Conservation (phyloP, 2,888 invertebrate species). For the Thecocarcelia acutangulata region DNA sequence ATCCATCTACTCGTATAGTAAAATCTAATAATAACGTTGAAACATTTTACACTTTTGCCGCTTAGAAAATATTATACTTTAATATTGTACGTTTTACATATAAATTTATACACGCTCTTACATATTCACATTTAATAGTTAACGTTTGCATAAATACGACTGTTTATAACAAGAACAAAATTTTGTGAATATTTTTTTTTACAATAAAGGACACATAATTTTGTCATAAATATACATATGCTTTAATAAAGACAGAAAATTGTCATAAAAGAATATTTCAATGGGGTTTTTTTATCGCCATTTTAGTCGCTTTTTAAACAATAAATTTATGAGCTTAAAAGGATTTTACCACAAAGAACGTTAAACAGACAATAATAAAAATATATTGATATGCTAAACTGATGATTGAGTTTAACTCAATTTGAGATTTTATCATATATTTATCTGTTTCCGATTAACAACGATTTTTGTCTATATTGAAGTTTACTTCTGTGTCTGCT, state of each 20-base stretch:
- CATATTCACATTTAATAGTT: not conserved
- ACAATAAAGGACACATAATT: constrained; percentile 43
- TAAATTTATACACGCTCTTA: not conserved
- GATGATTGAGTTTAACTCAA: no score
- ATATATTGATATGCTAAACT: no score
- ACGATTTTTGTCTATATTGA: no score
- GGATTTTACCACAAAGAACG: no score
- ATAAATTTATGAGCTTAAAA: no score
- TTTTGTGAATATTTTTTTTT: constrained; percentile 37
- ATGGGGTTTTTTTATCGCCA: not conserved
- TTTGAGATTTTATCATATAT: no score
- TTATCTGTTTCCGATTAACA: no score
- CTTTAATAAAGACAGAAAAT: constrained; percentile 30
- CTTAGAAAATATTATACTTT: constrained; percentile 21
- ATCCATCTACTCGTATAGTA: constrained; percentile 12
- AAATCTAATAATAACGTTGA: constrained; percentile 20
- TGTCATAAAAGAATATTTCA: constrained; percentile 10
- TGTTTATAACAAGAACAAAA: not conserved
- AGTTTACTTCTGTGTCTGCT: no score
- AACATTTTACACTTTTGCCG: constrained; percentile 12
- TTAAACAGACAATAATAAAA: no score
- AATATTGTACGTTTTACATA: constrained; percentile 1
- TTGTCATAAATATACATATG: constrained; percentile 29
- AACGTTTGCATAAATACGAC: not conserved
- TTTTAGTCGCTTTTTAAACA: no score